phyloP scores from a whole-genome alignment of 2,888 invertebrate species.

The Imbricaverruca yamaguchii region DNA sequence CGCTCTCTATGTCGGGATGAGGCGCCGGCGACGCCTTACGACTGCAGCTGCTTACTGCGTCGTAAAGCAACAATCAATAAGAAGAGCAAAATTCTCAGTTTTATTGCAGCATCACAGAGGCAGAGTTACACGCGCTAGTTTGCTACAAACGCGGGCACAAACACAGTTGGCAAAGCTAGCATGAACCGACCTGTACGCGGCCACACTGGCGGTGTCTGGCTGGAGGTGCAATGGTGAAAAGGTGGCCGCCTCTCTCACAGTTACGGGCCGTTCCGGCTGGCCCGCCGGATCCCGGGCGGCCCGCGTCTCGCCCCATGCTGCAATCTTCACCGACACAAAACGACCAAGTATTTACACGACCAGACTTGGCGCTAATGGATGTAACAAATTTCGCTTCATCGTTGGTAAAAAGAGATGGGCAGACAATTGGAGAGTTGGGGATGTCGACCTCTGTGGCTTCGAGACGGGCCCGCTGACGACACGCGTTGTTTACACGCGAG shows the following conservation, averaged over 20 bases:
- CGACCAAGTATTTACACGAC: not conserved
- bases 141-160: too few relatives aligned
- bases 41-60: too few relatives aligned
- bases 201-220: too few relatives aligned
- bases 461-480: not conserved
- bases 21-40: too few relatives aligned
- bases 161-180: too few relatives aligned
- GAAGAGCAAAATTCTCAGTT: too few relatives aligned
- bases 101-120: too few relatives aligned
- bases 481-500: not conserved
- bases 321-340: not conserved
- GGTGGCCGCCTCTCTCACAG: not conserved
- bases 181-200: too few relatives aligned
- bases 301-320: not conserved
- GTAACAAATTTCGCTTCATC: slow-evolving; percentile 3
- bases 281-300: not conserved
- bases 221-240: not conserved
- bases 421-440: not conserved
- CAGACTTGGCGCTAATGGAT: not conserved
- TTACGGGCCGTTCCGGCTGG: not conserved
- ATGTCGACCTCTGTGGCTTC: not conserved
- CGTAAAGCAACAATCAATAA: too few relatives aligned
- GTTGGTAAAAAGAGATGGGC: slow-evolving; percentile 12
- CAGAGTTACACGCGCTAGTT: too few relatives aligned
- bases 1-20: too few relatives aligned